These are phyloP conservation scores for Periplaneta americana DNA, from an alignment of 1,140 invertebrate species.

Conservation along the genomic window DNA sequence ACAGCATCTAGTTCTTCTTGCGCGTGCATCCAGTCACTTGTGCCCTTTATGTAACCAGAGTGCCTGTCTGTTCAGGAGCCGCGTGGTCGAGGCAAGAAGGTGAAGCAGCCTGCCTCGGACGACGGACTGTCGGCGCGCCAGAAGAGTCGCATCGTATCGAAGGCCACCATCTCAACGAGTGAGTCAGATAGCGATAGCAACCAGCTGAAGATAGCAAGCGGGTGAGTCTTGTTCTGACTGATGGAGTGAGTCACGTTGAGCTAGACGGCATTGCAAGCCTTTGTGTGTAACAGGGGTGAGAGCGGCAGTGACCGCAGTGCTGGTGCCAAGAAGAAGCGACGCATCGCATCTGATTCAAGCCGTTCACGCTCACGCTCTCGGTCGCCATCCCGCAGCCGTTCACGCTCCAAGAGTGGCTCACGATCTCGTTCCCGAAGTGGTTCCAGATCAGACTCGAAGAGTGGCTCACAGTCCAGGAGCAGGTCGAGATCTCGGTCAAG, in stretches of 20 bases:
- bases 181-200: conserved; percentile 80
- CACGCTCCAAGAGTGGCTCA: conserved; percentile 28
- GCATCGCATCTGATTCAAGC: conserved; percentile 31
- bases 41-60: too few relatives aligned
- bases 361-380: conserved; percentile 30
- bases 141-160: conserved; percentile 81
- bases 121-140: conserved; percentile 77
- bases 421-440: conserved; percentile 28
- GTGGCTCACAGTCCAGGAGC: conserved; percentile 33
- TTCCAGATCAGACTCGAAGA: conserved; percentile 27
- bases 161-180: conserved; percentile 91
- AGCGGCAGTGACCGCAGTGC: conserved; percentile 39
- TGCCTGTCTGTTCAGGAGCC: conserved; percentile 20
- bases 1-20: too few relatives aligned
- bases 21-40: too few relatives aligned
- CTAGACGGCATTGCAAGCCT: neutral
- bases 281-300: conserved; percentile 43
- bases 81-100: conserved; percentile 38
- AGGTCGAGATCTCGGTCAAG: conserved; percentile 30
- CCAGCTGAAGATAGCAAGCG: conserved; percentile 53
- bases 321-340: conserved; percentile 35
- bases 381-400: conserved; percentile 31
- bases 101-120: conserved; percentile 35
- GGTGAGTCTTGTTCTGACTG: conserved; percentile 35
- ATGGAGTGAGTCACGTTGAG: neutral